Evolutionary conservation across 2,888 invertebrate species (phyloP).

Genomic region (Zootermopsis nevadensis): DNA sequence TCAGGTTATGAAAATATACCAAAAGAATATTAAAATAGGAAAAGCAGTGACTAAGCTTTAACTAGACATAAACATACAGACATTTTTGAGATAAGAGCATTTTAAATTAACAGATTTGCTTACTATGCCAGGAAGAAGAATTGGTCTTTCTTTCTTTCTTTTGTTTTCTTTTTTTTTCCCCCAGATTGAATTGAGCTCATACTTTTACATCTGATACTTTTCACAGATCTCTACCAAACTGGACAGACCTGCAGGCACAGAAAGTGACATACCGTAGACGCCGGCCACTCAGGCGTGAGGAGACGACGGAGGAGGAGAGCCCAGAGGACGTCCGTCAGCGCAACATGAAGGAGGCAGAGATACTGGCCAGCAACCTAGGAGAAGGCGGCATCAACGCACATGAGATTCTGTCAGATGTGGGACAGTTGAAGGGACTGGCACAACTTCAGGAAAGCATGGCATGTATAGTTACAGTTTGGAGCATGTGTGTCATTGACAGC

Average conservation of each 20-base stretch:
- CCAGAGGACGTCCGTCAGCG: slow-evolving; percentile 82
- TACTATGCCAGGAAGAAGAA: too few species aligned
- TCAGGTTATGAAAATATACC: too few species aligned
- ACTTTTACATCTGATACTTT: not conserved
- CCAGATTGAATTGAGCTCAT: too few species aligned
- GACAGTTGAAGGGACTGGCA: slow-evolving; percentile 84
- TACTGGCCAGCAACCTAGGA: slow-evolving; percentile 90
- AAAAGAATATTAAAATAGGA: too few species aligned
- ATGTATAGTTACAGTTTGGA: slow-evolving; percentile 55
- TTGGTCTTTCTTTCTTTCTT: too few species aligned
- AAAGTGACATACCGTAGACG: slow-evolving; percentile 61
- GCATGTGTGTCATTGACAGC: slow-evolving; percentile 4
- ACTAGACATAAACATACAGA: too few species aligned
- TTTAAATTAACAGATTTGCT: too few species aligned
- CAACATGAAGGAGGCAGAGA: slow-evolving; percentile 90
- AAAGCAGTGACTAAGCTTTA: too few species aligned
- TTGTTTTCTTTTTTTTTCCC: too few species aligned
- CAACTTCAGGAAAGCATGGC: slow-evolving; percentile 93
- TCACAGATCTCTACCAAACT: slow-evolving; percentile 80
- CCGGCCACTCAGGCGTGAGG: slow-evolving; percentile 63
- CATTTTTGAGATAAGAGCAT: too few species aligned
- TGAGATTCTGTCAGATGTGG: slow-evolving; percentile 88
- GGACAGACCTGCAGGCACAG: slow-evolving; percentile 73
- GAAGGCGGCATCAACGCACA: slow-evolving; percentile 86
- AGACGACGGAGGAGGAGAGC: slow-evolving; percentile 77